These are phyloP conservation scores for Plectropomus leopardus DNA, from an alignment of 2,113 vertebrate species.

Conservation along the genomic window DNA sequence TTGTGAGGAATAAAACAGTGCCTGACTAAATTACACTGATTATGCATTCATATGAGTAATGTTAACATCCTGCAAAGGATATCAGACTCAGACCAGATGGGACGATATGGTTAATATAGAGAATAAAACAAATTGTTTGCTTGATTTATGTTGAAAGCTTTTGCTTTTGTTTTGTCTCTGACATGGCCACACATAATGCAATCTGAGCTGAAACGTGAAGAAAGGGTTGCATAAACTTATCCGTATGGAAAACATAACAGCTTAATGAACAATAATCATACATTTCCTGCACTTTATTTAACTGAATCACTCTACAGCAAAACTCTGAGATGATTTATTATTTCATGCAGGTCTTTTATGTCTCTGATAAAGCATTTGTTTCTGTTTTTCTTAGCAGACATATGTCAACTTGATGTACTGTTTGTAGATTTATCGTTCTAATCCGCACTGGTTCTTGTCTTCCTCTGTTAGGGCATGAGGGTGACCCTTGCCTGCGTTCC, in stretches of 20 bases:
- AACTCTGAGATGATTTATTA: constrained; percentile 28
- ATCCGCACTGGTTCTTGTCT: constrained; percentile 2
- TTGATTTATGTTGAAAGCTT: constrained; percentile 36
- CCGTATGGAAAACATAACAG: constrained; percentile 62
- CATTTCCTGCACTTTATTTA: constrained; percentile 59
- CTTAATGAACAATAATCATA: constrained; percentile 57
- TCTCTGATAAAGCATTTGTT: constrained; percentile 37
- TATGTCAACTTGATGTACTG: neutral
- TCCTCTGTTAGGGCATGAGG: constrained; percentile 88
- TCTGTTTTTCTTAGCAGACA: constrained; percentile 20
- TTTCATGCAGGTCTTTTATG: constrained; percentile 30
- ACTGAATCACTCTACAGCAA: neutral
- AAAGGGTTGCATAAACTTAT: constrained; percentile 49
- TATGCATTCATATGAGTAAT: constrained; percentile 31
- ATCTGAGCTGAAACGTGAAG: constrained; percentile 45
- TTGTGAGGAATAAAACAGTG: constrained; percentile 2
- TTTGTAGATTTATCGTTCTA: constrained; percentile 1
- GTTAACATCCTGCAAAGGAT: constrained; percentile 37
- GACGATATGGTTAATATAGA: constrained; percentile 40
- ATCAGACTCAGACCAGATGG: constrained; percentile 45
- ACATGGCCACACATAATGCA: constrained; percentile 43
- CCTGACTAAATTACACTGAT: constrained; percentile 53
- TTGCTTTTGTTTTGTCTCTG: constrained; percentile 30
- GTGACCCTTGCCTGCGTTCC: constrained; percentile 92
- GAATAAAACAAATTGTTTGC: constrained; percentile 59